Evolutionary conservation across 2,888 invertebrate species (phyloP), one percentile per base, ranked within the genome.

Genomic region (Atrina japonica): DNA sequence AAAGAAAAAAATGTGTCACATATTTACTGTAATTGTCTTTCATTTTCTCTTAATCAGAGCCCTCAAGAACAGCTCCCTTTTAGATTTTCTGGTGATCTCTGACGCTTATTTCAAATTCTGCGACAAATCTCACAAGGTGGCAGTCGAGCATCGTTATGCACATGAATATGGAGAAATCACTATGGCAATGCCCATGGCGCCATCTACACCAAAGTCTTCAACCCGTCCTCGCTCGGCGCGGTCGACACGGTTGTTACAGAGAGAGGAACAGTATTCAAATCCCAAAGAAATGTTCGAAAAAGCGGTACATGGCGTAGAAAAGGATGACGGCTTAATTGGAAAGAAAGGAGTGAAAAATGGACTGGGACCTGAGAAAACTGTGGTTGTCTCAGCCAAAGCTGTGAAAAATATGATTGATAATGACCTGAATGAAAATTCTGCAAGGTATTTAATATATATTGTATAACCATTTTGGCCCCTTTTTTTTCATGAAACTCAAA

Each of bases 121-220:
- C 79, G 83, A 86, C 29, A 79, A 77, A 56, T 81, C 82, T 2
- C 83, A 83, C 66, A 81, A 79, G 56, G 64, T 86, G 45, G 86
- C 87, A 7, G 80, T 83, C 0, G 88, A 89, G 59, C 81, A 84
- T 63, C 75, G 89, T 23, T 85, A 83, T 64, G 78, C 85, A 6
- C 89, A 89, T 66, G 89, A 89, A 68, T 88, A 88, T 64, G 88
- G 88, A 35, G 85, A 88, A 27, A 66, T 84, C 5, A 66, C 80
- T 2, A 60, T 81, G 23, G 70, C 78, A 53, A 66, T 81, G 63
- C 85, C 84, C 47, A 69, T 74, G 47, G 80, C 82, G 2, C 83
- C 83, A 23, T 66, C 75, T 7, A 76, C 76, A 40, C 81, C 83
- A 2, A 83, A 76, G 61, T 77, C 84, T 35, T 67, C 71, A 50